Conservation (phyloP, 2,113 vertebrate genomes). For the Leptodactylus fuscus region DNA sequence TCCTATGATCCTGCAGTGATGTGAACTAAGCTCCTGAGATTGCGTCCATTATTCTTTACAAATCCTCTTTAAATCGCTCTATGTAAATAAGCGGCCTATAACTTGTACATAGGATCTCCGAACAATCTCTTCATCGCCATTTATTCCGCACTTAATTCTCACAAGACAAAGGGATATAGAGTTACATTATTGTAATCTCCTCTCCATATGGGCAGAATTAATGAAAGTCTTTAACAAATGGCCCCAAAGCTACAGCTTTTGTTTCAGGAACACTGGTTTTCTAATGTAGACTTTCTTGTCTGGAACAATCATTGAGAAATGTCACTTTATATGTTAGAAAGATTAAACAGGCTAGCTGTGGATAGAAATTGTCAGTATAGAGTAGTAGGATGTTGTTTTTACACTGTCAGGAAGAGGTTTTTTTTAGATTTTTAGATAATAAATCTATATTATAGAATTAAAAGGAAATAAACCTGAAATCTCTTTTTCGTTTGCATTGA, state of each 20-base stretch:
- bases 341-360: neutral
- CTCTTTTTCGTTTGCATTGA: no score
- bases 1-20: neutral
- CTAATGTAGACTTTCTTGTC: slow-evolving; percentile 26
- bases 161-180: slow-evolving; percentile 4
- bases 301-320: slow-evolving; percentile 19
- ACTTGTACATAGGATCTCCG: neutral
- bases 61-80: neutral
- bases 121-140: neutral
- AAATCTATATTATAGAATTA: neutral
- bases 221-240: slow-evolving; percentile 32
- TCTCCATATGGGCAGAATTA: slow-evolving; percentile 45
- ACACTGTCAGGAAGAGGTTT: neutral
- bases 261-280: slow-evolving; percentile 23
- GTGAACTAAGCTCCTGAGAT: neutral
- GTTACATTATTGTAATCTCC: slow-evolving; percentile 32
- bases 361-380: neutral
- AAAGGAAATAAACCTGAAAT: no score
- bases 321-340: slow-evolving; percentile 15
- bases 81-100: neutral
- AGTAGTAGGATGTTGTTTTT: neutral
- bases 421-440: neutral
- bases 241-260: slow-evolving; percentile 16
- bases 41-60: neutral
- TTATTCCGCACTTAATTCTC: slow-evolving; percentile 3